A percentile compares a stretch with the other conserved stretches of the same genome.
Evolutionary conservation across 23 tunicate species (phyloP).

Genomic region (Oikopleura dioica): DNA sequence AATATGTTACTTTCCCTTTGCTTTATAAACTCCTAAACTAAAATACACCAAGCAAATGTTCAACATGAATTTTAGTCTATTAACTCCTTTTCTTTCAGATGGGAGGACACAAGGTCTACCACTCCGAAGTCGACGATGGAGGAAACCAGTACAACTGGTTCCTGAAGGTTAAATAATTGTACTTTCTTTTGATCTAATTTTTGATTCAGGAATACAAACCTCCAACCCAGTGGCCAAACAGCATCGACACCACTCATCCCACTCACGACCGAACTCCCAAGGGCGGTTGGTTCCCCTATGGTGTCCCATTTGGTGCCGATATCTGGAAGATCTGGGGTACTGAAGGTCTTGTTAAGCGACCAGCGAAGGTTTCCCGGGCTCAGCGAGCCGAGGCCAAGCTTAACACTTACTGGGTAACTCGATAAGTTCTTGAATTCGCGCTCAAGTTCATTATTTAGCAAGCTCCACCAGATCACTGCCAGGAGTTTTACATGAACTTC

Average conservation of each 20-base stretch:
- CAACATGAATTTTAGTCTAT: neutral
- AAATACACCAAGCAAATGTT: neutral
- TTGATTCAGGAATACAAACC: constrained; percentile 8
- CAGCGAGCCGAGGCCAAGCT: neutral
- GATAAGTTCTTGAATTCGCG: neutral
- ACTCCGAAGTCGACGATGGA: neutral
- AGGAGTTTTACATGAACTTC: neutral
- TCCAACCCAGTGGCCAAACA: constrained; percentile 4
- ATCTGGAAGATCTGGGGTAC: constrained; percentile 4
- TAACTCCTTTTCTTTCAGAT: neutral
- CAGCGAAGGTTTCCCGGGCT: neutral
- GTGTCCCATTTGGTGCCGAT: constrained; percentile 6
- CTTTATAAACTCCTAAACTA: too few relatives aligned
- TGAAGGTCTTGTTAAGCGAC: neutral
- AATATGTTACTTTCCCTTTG: neutral
- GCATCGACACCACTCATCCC: neutral
- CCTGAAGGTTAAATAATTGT: neutral
- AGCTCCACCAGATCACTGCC: neutral
- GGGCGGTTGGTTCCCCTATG: neutral
- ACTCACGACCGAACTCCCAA: neutral
- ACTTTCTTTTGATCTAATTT: neutral
- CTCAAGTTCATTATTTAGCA: neutral
- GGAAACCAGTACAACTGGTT: constrained; percentile 8
- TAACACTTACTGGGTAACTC: neutral
- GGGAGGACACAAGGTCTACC: constrained; percentile 5